A percentile compares a stretch with the other conserved stretches of the same genome.
Conservation (phyloP, 53 echinoderm and acorn worm species). For the Henricia sp. region DNA sequence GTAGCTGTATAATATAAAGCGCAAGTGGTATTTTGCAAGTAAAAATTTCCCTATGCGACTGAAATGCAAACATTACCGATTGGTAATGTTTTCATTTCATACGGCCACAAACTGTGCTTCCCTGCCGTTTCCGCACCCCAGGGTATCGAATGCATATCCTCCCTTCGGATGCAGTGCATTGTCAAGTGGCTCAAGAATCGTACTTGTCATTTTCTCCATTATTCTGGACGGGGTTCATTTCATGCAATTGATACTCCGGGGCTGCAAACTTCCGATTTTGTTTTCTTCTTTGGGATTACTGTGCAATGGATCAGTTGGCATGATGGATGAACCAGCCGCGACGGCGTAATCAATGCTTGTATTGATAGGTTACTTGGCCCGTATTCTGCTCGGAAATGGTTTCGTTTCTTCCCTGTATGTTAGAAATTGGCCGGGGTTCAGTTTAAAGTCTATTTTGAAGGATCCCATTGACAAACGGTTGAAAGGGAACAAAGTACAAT, state of each 20-base stretch:
- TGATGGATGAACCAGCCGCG: neutral
- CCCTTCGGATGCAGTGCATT: neutral
- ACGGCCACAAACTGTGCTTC: too few relatives aligned
- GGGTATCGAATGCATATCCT: neutral
- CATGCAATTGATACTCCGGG: neutral
- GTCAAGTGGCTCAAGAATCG: neutral
- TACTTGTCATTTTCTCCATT: neutral
- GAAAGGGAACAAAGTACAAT: too few relatives aligned
- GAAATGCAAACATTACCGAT: too few relatives aligned
- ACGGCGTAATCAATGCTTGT: constrained; percentile 13
- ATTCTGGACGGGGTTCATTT: constrained; percentile 1
- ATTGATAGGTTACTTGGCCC: neutral
- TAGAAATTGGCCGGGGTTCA: neutral
- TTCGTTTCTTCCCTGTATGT: neutral
- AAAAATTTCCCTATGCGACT: too few relatives aligned
- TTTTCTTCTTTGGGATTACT: neutral
- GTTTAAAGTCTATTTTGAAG: neutral
- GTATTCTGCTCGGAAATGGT: neutral
- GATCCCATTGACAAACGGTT: neutral
- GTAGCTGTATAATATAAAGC: too few relatives aligned
- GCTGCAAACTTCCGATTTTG: neutral
- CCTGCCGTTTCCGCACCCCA: too few relatives aligned
- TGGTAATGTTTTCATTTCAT: too few relatives aligned
- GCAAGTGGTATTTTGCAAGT: too few relatives aligned
- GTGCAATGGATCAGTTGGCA: constrained; percentile 19